Conservation (phyloP, 2,888 invertebrate genomes). For the Rhamphomyia laevipes region DNA sequence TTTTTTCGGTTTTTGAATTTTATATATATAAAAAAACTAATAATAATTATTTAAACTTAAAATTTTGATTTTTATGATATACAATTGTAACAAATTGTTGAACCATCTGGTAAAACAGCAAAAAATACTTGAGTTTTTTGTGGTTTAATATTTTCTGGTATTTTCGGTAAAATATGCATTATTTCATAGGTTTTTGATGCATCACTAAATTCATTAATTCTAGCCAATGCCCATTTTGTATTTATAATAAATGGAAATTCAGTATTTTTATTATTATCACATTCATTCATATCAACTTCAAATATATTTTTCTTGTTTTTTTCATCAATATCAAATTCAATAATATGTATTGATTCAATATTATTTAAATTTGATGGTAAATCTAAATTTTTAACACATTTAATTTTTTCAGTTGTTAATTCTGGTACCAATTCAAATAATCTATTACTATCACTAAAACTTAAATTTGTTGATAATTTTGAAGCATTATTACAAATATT, state of each 20-base stretch:
- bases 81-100: conserved; percentile 10
- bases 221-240: conserved; percentile 10
- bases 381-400: too few species aligned
- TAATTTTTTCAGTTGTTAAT: too few species aligned
- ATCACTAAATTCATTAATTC: conserved; percentile 11
- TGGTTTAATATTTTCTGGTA: conserved; percentile 1
- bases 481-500: too few species aligned
- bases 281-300: too few species aligned
- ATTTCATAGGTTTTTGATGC: conserved; percentile 11
- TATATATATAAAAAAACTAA: too few species aligned
- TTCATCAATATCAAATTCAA: background rate
- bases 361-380: too few species aligned
- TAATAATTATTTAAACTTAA: too few species aligned
- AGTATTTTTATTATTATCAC: background rate
- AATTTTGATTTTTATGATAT: background rate
- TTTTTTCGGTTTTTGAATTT: too few species aligned
- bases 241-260: background rate
- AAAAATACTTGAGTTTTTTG: conserved; percentile 7
- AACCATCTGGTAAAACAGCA: conserved; percentile 11
- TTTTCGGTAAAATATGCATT: conserved; percentile 4
- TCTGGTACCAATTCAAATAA: too few species aligned
- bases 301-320: background rate
- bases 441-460: too few species aligned
- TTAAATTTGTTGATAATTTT: too few species aligned
- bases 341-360: too few species aligned